These are phyloP conservation scores for Monopterus albus DNA, from an alignment of 2,113 vertebrate genomes.

Conservation along the genomic window DNA sequence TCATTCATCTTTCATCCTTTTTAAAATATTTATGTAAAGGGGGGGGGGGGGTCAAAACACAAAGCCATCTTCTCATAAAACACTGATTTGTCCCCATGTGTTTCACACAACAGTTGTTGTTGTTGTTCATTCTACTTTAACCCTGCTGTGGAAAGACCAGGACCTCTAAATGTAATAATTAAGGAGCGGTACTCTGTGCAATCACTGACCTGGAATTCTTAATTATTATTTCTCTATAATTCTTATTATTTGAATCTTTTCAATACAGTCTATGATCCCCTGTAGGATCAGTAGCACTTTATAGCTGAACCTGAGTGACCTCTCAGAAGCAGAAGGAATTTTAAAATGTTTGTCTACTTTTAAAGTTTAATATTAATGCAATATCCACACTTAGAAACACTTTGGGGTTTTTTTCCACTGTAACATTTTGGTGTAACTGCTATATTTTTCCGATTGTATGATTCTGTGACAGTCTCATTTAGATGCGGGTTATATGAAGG, in stretches of 20 bases:
- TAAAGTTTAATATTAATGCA: slow-evolving; percentile 13
- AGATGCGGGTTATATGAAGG: not conserved
- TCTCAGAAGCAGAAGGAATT: not conserved
- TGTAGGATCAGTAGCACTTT: not conserved
- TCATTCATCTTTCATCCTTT: slow-evolving; percentile 1
- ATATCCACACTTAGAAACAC: not conserved
- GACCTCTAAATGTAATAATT: not conserved
- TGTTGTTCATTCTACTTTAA: not conserved
- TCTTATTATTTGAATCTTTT: not conserved
- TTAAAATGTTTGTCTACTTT: slow-evolving; percentile 9
- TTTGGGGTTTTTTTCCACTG: not conserved
- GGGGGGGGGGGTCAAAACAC: not conserved
- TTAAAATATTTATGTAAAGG: slow-evolving; percentile 4
- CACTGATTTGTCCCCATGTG: not conserved
- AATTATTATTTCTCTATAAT: not conserved
- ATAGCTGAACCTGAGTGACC: not conserved
- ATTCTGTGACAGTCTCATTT: not conserved
- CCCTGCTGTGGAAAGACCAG: not conserved
- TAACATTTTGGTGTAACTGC: not conserved
- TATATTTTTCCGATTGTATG: not conserved
- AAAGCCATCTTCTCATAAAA: not conserved
- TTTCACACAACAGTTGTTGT: not conserved
- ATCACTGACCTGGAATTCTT: not conserved
- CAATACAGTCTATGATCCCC: too few relatives aligned
- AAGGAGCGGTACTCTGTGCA: not conserved